phyloP scores from a whole-genome alignment of 2,797 vertebrate genomes.

The Gymnothorax reevesii region DNA sequence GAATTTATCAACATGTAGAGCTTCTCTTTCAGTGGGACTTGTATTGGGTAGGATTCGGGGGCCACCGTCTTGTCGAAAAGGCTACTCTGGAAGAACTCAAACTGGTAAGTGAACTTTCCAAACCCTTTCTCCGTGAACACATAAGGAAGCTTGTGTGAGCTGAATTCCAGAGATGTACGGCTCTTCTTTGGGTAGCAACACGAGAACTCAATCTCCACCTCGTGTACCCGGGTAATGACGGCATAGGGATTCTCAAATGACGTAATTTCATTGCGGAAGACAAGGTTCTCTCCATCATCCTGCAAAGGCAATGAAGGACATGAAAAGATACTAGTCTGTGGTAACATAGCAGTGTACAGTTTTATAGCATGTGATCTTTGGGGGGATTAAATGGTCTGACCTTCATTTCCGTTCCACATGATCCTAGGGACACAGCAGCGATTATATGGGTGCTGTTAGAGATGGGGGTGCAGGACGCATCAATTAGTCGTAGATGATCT shows the following conservation, averaged over 20 bases:
- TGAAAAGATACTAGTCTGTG: not conserved
- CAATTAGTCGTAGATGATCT: slow-evolving; percentile 61
- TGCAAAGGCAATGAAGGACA: slow-evolving; percentile 34
- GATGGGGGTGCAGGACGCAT: slow-evolving; percentile 54
- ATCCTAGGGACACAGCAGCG: slow-evolving; percentile 59
- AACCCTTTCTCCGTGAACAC: slow-evolving; percentile 61
- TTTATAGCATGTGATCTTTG: not conserved
- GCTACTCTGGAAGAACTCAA: slow-evolving; percentile 59
- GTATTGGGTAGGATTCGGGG: slow-evolving; percentile 57
- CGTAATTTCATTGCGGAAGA: slow-evolving; percentile 66
- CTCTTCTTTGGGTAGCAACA: slow-evolving; percentile 65
- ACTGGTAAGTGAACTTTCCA: slow-evolving; percentile 63
- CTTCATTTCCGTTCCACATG: slow-evolving; percentile 68
- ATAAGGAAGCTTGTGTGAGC: slow-evolving; percentile 43
- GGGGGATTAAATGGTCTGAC: slow-evolving; percentile 39
- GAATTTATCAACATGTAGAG: slow-evolving; percentile 69
- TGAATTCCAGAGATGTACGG: slow-evolving; percentile 54
- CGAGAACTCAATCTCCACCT: slow-evolving; percentile 59
- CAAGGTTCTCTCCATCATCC: slow-evolving; percentile 59
- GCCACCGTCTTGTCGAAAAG: slow-evolving; percentile 37
- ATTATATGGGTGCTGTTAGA: slow-evolving; percentile 66
- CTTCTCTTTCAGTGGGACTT: slow-evolving; percentile 47
- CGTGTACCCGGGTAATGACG: slow-evolving; percentile 63
- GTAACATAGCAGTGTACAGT: not conserved
- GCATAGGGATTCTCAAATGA: not conserved